phyloP scores from a whole-genome alignment of 2,888 invertebrate species.

The Drosophila subquinaria region DNA sequence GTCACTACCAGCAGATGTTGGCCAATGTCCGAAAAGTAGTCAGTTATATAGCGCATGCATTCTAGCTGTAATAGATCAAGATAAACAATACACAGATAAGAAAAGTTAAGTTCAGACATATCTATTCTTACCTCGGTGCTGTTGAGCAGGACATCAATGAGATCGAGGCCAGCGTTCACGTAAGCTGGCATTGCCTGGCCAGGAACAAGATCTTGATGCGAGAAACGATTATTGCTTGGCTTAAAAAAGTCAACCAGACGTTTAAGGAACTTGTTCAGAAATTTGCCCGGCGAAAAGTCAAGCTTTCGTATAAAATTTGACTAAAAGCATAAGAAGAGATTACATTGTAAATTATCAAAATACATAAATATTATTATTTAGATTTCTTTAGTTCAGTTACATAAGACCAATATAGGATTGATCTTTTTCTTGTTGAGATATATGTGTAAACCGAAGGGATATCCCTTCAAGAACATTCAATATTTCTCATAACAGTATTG shows the following conservation, averaged over 20 bases:
- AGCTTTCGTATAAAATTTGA: conserved; percentile 87
- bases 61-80: conserved; percentile 86
- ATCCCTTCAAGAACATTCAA: too few relatives aligned
- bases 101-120: neutral
- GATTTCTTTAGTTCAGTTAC: neutral
- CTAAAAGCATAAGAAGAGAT: conserved; percentile 49
- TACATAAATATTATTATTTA: neutral
- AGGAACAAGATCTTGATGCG: conserved; percentile 91
- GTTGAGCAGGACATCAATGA: conserved; percentile 84
- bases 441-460: too few relatives aligned
- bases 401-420: too few relatives aligned
- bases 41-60: conserved; percentile 90
- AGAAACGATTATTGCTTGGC: conserved; percentile 95
- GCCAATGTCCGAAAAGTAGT: conserved; percentile 92
- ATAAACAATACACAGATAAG: neutral
- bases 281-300: conserved; percentile 88
- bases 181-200: conserved; percentile 82
- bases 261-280: conserved; percentile 88
- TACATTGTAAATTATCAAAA: neutral
- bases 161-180: conserved; percentile 84
- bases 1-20: conserved; percentile 91
- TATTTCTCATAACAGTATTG: too few relatives aligned
- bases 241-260: conserved; percentile 93
- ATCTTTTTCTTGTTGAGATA: too few relatives aligned
- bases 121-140: conserved; percentile 74